Percentiles rank a stretch among this genome's conserved stretches.
phyloP scores from a whole-genome alignment of 2,888 invertebrate species.

The Pteria penguin region DNA sequence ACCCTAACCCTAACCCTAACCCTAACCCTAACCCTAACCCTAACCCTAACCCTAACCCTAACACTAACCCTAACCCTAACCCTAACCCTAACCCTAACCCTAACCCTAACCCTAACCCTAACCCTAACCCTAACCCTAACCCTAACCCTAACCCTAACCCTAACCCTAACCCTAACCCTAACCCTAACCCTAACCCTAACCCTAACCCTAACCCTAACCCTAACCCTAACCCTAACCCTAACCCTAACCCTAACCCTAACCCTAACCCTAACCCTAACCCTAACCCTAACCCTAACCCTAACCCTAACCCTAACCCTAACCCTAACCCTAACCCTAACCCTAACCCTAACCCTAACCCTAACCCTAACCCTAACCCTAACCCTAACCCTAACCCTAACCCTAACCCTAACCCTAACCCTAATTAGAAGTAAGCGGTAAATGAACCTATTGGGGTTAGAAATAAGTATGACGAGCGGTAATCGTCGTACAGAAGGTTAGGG shows the following conservation, averaged over 20 bases:
- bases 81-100: slow-evolving; percentile 57
- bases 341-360: slow-evolving; percentile 48
- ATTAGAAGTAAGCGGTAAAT: too few species aligned
- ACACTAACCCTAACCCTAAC: too few species aligned
- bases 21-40: slow-evolving; percentile 57
- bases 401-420: too few species aligned
- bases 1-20: too few species aligned
- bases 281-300: slow-evolving; percentile 54
- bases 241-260: slow-evolving; percentile 52
- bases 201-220: slow-evolving; percentile 43
- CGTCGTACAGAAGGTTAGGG: too few species aligned
- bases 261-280: slow-evolving; percentile 51
- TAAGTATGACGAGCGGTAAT: too few species aligned
- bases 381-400: too few species aligned
- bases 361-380: slow-evolving; percentile 39
- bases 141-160: slow-evolving; percentile 41
- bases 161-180: slow-evolving; percentile 47
- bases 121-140: slow-evolving; percentile 47
- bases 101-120: slow-evolving; percentile 49
- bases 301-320: slow-evolving; percentile 53
- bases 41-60: too few species aligned
- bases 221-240: slow-evolving; percentile 48
- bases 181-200: slow-evolving; percentile 51
- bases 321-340: slow-evolving; percentile 41
- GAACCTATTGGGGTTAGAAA: too few species aligned